These are phyloP conservation scores for Acanthosepion lycidas DNA, from an alignment of 2,888 invertebrate species.

Conservation along the genomic window DNA sequence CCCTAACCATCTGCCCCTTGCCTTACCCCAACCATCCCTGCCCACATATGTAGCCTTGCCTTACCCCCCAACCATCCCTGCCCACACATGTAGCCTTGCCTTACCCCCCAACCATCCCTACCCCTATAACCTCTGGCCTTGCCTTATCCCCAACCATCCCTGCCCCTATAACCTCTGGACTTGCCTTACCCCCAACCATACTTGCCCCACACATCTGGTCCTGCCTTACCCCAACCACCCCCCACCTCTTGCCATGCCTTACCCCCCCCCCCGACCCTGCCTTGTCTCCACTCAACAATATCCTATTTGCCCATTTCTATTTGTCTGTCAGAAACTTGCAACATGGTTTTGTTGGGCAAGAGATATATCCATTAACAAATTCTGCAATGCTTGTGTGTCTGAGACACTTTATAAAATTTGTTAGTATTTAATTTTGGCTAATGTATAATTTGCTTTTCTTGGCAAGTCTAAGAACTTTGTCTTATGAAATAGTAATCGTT, in stretches of 20 bases:
- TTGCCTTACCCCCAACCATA: neutral
- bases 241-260: too few relatives aligned
- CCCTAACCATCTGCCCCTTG: neutral
- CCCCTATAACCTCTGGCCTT: accelerated
- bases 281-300: too few relatives aligned
- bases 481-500: too few relatives aligned
- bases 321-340: neutral
- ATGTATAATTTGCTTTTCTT: neutral
- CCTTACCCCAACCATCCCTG: neutral
- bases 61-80: neutral
- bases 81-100: neutral
- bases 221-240: too few relatives aligned
- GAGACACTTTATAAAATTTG: neutral
- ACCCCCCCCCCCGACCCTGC: too few relatives aligned
- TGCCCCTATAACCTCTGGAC: accelerated
- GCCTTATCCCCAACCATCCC: neutral
- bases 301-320: too few relatives aligned
- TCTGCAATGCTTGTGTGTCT: too few relatives aligned
- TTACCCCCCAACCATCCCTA: neutral
- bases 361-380: too few relatives aligned
- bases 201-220: too few relatives aligned
- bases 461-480: neutral
- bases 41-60: neutral
- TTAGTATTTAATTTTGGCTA: neutral
- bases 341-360: neutral